These are phyloP conservation scores for Schizotus pectinicornis DNA, from an alignment of 2,888 invertebrate species.

Conservation along the genomic window DNA sequence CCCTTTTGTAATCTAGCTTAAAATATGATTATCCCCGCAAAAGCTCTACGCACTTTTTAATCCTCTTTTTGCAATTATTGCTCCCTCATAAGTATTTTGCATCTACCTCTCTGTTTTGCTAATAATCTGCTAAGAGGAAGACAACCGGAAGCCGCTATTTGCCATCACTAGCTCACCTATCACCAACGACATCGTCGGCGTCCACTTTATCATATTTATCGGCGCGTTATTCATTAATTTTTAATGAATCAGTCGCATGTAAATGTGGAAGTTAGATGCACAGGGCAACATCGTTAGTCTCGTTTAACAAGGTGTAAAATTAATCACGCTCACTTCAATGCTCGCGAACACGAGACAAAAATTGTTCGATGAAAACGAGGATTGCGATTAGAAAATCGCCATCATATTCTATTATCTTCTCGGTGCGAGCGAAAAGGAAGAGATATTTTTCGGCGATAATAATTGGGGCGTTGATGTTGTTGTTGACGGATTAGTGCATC, in stretches of 20 bases:
- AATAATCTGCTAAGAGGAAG: too few species aligned
- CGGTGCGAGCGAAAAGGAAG: neutral
- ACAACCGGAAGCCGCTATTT: too few species aligned
- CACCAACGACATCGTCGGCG: too few species aligned
- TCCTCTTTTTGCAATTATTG: too few species aligned
- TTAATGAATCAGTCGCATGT: slow-evolving; percentile 34
- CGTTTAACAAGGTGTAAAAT: slow-evolving; percentile 36
- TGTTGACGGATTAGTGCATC: neutral
- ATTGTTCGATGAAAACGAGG: neutral
- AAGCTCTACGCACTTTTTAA: too few species aligned
- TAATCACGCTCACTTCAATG: slow-evolving; percentile 23
- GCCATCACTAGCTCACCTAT: too few species aligned
- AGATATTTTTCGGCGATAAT: neutral
- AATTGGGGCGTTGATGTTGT: neutral
- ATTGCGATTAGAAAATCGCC: neutral
- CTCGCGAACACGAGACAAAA: neutral
- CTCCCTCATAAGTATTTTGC: too few species aligned
- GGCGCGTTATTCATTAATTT: slow-evolving; percentile 31
- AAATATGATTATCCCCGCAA: too few species aligned
- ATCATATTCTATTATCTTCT: neutral
- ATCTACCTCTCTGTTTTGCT: too few species aligned
- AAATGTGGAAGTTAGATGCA: slow-evolving; percentile 23
- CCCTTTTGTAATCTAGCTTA: too few species aligned
- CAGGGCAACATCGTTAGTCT: slow-evolving; percentile 28
- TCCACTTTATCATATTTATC: slow-evolving; percentile 19